Conservation (phyloP, 2,888 invertebrate genomes). For the Helicoverpa assulta region DNA sequence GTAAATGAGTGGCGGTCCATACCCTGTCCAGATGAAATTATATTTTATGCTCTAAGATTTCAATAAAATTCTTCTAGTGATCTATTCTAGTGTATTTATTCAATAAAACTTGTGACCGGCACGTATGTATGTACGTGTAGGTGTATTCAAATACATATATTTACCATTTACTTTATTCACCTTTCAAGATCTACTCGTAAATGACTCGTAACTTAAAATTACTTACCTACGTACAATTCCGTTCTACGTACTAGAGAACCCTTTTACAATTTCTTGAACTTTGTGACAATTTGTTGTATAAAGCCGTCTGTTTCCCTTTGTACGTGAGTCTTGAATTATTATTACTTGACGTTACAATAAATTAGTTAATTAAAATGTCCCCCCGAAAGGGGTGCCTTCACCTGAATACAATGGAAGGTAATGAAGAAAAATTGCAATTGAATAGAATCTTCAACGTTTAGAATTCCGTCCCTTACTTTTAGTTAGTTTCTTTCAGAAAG, state of each 20-base stretch:
- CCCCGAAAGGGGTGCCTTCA: conserved; percentile 40
- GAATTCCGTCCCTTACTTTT: conserved; percentile 24
- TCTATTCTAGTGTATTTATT: no score
- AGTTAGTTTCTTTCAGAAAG: conserved; percentile 1
- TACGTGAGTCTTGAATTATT: conserved; percentile 51
- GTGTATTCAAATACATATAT: conserved; percentile 4
- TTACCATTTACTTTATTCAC: conserved; percentile 22
- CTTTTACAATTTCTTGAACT: conserved; percentile 36
- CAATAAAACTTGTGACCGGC: no score
- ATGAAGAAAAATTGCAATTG: conserved; percentile 64
- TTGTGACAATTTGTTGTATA: conserved; percentile 57
- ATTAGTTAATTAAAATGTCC: conserved; percentile 58
- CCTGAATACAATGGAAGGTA: conserved; percentile 56
- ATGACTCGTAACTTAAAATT: conserved; percentile 27
- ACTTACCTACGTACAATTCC: conserved; percentile 23
- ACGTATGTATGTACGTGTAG: no score
- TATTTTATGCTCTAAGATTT: background rate
- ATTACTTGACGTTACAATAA: conserved; percentile 59
- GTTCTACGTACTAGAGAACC: conserved; percentile 29
- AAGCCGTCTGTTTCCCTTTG: conserved; percentile 47
- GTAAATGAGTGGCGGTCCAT: background rate
- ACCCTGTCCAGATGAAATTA: background rate
- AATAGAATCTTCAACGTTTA: conserved; percentile 22
- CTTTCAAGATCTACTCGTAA: conserved; percentile 21
- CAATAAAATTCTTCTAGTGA: background rate